Conservation (phyloP, 2,113 vertebrate species). For the Egretta garzetta region DNA sequence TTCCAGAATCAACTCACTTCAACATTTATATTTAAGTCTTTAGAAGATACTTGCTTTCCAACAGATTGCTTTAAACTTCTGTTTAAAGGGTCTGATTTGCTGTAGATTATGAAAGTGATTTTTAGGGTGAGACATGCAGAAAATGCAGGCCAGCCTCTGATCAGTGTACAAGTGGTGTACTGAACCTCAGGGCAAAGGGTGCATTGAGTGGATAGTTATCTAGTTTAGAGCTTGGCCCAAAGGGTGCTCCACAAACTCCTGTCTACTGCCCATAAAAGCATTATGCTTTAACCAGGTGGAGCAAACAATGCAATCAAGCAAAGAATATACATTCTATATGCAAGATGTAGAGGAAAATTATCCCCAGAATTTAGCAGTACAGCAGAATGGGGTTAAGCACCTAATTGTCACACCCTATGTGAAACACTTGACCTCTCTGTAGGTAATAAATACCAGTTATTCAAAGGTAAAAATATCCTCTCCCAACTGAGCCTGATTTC, state of each 20-base stretch:
- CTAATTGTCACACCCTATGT: not conserved
- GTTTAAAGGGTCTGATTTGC: not conserved
- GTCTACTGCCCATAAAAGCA: not conserved
- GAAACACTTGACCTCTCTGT: not conserved
- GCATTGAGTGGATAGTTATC: not conserved
- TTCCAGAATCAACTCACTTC: not conserved
- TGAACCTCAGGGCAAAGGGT: not conserved
- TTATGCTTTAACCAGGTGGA: not conserved
- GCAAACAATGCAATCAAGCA: not conserved
- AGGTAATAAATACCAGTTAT: not conserved
- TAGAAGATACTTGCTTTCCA: not conserved
- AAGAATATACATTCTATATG: not conserved
- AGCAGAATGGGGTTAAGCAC: not conserved
- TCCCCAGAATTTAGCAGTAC: not conserved
- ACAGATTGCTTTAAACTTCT: not conserved
- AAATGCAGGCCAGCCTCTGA: not conserved
- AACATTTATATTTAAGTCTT: not conserved
- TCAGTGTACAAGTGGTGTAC: not conserved
- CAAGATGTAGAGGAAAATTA: not conserved
- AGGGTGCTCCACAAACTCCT: not conserved
- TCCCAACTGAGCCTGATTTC: not conserved
- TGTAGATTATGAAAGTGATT: not conserved
- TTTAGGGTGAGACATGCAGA: not conserved
- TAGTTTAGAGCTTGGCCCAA: not conserved
- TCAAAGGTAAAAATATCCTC: not conserved